Evolutionary conservation across 2,113 vertebrate genomes (phyloP).

Genomic region (Manacus vitellinus): DNA sequence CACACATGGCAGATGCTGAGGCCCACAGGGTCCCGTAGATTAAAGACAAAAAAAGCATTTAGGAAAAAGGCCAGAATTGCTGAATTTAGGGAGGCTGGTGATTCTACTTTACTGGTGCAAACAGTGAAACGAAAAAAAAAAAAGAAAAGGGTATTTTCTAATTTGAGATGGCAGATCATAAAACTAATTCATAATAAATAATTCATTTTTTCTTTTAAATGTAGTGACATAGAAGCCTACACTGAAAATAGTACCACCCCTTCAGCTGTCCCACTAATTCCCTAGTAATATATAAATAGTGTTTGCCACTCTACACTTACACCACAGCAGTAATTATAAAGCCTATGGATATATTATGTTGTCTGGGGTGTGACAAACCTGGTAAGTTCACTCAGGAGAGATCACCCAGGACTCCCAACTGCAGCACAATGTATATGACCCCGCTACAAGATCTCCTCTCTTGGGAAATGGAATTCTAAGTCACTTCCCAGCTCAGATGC

Average conservation of each 20-base stretch:
- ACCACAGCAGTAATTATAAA: background rate
- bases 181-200: background rate
- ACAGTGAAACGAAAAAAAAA: background rate
- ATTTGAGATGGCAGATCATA: background rate
- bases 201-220: background rate
- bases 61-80: background rate
- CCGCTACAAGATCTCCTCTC: background rate
- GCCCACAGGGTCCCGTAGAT: fast-evolving
- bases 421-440: fast-evolving
- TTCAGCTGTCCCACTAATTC: slow-evolving; percentile 5
- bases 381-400: background rate
- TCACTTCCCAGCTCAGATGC: background rate
- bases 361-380: background rate
- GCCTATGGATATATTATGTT: background rate
- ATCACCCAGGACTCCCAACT: background rate
- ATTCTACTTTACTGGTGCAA: background rate
- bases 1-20: background rate
- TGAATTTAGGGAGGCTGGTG: background rate
- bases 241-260: background rate
- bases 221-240: background rate
- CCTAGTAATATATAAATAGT: background rate
- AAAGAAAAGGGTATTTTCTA: background rate
- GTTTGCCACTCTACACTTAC: background rate
- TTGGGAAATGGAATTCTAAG: background rate
- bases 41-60: background rate